Evolutionary conservation across 2,797 vertebrate genomes (phyloP).

Genomic region (Potorous gilbertii): DNA sequence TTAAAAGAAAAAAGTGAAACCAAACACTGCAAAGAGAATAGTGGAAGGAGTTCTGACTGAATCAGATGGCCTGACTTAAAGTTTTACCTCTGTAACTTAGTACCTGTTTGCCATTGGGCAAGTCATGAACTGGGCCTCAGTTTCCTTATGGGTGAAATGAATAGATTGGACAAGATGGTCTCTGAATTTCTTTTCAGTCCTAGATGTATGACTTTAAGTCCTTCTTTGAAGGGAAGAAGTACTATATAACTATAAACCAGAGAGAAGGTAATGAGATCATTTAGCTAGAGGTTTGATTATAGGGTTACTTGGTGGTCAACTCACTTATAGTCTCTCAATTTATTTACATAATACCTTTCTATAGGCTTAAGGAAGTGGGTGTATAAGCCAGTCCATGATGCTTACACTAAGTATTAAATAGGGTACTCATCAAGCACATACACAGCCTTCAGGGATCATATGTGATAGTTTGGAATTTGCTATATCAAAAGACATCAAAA

Average conservation of each 20-base stretch:
- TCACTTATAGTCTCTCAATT: not conserved
- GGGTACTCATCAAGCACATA: not conserved
- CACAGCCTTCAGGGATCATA: not conserved
- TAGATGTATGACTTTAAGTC: not conserved
- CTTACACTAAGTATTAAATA: not conserved
- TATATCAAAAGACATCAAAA: not conserved
- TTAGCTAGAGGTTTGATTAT: not conserved
- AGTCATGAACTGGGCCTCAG: not conserved
- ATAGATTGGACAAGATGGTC: not conserved
- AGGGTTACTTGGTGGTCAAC: not conserved
- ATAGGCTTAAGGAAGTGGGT: not conserved
- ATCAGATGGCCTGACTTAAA: not conserved
- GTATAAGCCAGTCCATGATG: not conserved
- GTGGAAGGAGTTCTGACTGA: not conserved
- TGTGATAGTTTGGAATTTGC: not conserved
- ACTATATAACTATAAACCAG: not conserved
- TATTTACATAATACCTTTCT: not conserved
- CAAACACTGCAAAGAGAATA: not conserved
- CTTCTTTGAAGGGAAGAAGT: not conserved
- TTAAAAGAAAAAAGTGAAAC: not conserved
- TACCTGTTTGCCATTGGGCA: not conserved
- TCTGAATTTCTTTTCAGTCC: not conserved
- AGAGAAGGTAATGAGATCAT: not conserved
- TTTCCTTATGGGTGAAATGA: not conserved
- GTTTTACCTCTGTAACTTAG: not conserved